Conservation (phyloP, 2,888 invertebrate genomes). For the Rhaphigaster nebulosa region DNA sequence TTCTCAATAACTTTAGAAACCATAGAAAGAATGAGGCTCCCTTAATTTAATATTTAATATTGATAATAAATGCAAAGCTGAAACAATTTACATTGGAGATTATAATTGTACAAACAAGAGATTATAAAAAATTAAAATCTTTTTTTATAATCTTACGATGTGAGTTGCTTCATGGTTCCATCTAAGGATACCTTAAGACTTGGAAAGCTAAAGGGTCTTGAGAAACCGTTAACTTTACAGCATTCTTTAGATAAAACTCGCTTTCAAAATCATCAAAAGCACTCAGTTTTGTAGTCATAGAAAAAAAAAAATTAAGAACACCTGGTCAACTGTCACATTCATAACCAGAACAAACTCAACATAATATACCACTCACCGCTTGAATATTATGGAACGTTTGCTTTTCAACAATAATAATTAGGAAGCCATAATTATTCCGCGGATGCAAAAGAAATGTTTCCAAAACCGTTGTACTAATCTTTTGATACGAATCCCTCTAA, state of each 20-base stretch:
- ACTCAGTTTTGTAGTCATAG: background rate
- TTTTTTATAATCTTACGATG: background rate
- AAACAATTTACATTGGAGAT: no score
- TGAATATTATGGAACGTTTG: background rate
- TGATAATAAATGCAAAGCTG: no score
- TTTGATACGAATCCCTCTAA: background rate
- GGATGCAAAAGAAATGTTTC: background rate
- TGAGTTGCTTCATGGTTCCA: background rate
- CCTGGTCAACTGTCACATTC: background rate
- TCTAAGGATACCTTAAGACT: background rate
- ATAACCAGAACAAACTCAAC: background rate
- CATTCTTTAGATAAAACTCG: conserved; percentile 10
- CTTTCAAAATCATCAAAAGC: conserved; percentile 35
- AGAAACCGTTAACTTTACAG: background rate
- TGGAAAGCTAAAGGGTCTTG: conserved; percentile 4
- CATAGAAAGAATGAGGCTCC: no score
- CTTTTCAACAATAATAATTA: background rate
- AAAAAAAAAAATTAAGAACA: background rate
- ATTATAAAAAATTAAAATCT: no score
- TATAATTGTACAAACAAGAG: no score
- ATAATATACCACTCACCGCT: background rate
- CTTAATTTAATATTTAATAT: no score
- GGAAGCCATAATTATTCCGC: background rate
- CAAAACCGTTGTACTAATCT: background rate
- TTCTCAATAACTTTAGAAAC: no score